A percentile compares a stretch with the other conserved stretches of the same genome.
Evolutionary conservation across 2,113 vertebrate species (phyloP).

Genomic region (Apeltes quadracus): DNA sequence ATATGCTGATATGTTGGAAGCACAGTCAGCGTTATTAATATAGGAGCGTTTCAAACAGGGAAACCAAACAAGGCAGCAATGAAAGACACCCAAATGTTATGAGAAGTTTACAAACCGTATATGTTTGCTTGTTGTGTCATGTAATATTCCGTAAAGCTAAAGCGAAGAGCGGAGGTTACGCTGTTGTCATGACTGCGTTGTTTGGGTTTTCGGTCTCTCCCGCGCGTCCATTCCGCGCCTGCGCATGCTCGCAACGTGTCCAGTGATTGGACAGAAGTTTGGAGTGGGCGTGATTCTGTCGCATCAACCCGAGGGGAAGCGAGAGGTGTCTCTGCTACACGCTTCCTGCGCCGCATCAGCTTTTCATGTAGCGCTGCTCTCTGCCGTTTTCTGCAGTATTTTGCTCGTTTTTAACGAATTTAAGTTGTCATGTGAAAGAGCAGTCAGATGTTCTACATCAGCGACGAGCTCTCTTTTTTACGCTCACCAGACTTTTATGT

Average conservation of each 20-base stretch:
- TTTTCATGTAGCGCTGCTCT: no score
- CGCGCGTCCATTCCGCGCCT: conserved; percentile 71
- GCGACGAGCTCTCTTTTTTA: neutral
- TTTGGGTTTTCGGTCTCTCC: conserved; percentile 62
- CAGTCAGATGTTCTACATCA: neutral
- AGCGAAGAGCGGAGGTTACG: neutral
- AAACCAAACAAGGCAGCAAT: neutral
- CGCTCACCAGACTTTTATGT: neutral
- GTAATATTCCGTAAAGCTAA: neutral
- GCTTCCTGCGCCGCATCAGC: conserved; percentile 18
- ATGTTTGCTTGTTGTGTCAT: neutral
- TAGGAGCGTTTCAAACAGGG: neutral
- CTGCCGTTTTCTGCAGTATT: fast-evolving
- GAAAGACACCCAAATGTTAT: fast-evolving
- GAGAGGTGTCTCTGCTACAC: conserved; percentile 9
- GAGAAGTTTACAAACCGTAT: conserved; percentile 38
- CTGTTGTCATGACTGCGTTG: conserved; percentile 9
- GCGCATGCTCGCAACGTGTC: conserved; percentile 27
- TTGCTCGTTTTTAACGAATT: neutral
- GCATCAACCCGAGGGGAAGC: neutral
- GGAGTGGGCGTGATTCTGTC: conserved; percentile 16
- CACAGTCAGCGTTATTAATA: neutral
- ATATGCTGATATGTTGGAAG: neutral
- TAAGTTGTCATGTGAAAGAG: neutral
- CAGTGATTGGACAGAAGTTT: conserved; percentile 74